Conservation (phyloP, 2,113 vertebrate genomes). For the Stegostoma tigrinum region DNA sequence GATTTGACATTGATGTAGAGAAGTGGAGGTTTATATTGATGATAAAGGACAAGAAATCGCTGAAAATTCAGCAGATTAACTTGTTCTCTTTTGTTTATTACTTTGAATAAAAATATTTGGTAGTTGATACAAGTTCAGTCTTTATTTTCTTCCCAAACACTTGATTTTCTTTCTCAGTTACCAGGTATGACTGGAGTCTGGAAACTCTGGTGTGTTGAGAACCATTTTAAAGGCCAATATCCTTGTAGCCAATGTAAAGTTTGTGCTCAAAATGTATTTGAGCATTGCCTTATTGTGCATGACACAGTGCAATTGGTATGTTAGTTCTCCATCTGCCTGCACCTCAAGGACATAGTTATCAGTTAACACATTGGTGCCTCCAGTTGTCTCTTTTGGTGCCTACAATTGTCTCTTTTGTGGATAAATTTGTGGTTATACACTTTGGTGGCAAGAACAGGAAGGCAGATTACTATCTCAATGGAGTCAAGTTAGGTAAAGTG, state of each 20-base stretch:
- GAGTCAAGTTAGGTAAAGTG: too few species aligned
- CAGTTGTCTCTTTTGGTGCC: not conserved
- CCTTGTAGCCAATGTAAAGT: not conserved
- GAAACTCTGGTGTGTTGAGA: not conserved
- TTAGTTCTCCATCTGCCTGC: not conserved
- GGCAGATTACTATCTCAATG: too few species aligned
- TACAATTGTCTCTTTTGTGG: too few species aligned
- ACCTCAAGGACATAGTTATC: not conserved
- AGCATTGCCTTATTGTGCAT: not conserved
- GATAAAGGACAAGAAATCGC: not conserved
- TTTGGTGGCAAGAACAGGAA: too few species aligned
- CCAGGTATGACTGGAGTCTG: not conserved
- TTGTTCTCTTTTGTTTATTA: not conserved
- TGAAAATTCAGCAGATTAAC: not conserved
- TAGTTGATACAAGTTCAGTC: not conserved
- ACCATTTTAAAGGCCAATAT: not conserved
- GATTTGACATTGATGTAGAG: not conserved
- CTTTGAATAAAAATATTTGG: not conserved
- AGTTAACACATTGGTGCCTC: not conserved
- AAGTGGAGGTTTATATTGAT: not conserved
- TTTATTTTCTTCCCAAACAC: not conserved
- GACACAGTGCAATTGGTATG: too few species aligned
- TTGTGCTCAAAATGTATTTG: not conserved
- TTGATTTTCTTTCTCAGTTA: not conserved
- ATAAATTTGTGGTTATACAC: too few species aligned